A percentile compares a stretch with the other conserved stretches of the same genome.
phyloP scores from a whole-genome alignment of 2,113 vertebrate species.

The Tenrec ecaudatus region DNA sequence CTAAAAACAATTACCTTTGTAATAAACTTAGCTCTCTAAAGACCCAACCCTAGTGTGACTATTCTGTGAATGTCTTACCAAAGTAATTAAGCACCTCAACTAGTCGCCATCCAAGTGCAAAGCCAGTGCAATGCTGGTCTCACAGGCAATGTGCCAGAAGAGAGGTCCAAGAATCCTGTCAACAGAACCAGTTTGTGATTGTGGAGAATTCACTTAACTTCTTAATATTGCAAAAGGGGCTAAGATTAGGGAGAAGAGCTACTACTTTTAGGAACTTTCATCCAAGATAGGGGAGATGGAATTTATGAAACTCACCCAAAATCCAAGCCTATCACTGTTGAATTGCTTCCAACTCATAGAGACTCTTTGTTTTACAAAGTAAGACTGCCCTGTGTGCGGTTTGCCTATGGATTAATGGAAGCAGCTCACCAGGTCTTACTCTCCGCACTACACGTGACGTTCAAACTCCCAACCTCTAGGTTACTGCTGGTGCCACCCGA shows the following conservation, averaged over 20 bases:
- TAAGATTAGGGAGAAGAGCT: background rate
- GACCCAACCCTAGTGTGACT: background rate
- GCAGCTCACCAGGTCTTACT: background rate
- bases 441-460: background rate
- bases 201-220: conserved; percentile 2
- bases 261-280: background rate
- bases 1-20: conserved; percentile 22
- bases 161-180: background rate
- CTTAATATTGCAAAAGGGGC: conserved; percentile 6
- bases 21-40: conserved; percentile 20
- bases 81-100: background rate
- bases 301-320: conserved; percentile 13
- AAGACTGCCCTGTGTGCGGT: background rate
- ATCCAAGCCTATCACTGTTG: background rate
- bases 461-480: background rate
- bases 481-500: background rate
- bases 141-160: background rate
- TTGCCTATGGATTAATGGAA: background rate
- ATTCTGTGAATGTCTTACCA: background rate
- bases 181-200: background rate
- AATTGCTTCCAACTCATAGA: background rate
- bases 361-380: background rate
- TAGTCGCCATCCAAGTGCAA: background rate
- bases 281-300: background rate
- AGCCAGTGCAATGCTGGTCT: background rate